Conservation (phyloP, 2,888 invertebrate genomes). For the Trachelus stipa region DNA sequence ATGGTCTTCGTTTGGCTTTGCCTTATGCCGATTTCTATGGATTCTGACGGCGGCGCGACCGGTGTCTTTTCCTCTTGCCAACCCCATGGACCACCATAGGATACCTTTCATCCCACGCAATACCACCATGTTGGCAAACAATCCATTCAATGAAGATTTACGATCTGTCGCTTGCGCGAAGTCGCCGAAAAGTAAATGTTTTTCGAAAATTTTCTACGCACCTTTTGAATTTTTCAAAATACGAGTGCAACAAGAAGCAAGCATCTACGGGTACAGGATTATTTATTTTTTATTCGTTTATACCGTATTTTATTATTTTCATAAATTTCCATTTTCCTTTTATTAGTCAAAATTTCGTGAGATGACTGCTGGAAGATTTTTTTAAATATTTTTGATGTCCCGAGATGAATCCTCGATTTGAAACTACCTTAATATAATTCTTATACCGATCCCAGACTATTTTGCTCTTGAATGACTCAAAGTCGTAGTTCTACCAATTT, state of each 20-base stretch:
- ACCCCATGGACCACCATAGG: slow-evolving; percentile 4
- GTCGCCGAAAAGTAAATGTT: slow-evolving; percentile 13
- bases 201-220: slow-evolving; percentile 1
- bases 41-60: slow-evolving; percentile 26
- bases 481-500: slow-evolving; percentile 27
- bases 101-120: slow-evolving; percentile 18
- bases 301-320: not conserved
- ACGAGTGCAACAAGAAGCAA: not conserved
- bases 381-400: not conserved
- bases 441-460: slow-evolving; percentile 22
- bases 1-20: slow-evolving; percentile 49
- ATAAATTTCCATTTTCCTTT: not conserved
- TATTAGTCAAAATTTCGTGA: not conserved
- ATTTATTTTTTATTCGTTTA: not conserved
- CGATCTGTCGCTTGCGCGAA: slow-evolving; percentile 35
- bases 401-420: not conserved
- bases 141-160: slow-evolving; percentile 53
- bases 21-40: slow-evolving; percentile 57
- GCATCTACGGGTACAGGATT: slow-evolving; percentile 6
- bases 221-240: slow-evolving; percentile 6
- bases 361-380: not conserved
- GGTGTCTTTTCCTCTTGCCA: slow-evolving; percentile 18
- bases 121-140: slow-evolving; percentile 48
- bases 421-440: not conserved
- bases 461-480: slow-evolving; percentile 53